Evolutionary conservation across 37 sponge, comb jelly and placozoan genomes (phyloP), one percentile per base, ranked within the genome.

Genomic region (Dysidea cf. avara): DNA sequence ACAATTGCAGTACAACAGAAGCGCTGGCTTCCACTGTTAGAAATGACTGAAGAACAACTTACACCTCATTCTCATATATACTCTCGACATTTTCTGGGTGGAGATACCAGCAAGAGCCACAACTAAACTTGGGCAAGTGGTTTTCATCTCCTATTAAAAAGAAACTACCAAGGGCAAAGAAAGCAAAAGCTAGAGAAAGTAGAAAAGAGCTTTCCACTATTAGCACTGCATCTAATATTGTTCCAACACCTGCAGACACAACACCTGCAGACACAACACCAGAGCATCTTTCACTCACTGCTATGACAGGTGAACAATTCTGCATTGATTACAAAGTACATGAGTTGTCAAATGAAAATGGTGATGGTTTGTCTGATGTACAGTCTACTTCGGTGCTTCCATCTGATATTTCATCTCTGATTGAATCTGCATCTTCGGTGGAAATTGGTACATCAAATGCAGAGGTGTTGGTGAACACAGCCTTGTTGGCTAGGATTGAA

Each of bases 101-200:
- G 58, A 32, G 68, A 74, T 26, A 14, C 49, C 16, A 61, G 16
- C 62, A 81, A 29, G 56, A 56, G 28, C 82, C 75, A 34, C 67
- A 70, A 29, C 26, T 65, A 22, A 74, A 32, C 17, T 33, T 74
- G 26, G 82, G 80, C 28, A 79, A 68, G 36, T 24, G 80, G 21
- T 78, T 78, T 68, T 68, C 79, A 26, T 78, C 79, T 37, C 79
- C 69, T 2, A 75, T 75, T 22, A 60, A 43, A 43, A 43, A 75
- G 56, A 38, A 59, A 53, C 22, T 46, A 21, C 48, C 7, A 13
- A 36, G 68, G 21, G 46, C 47, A 67, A 39, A 67, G 46, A 46
- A 47, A 34, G 46, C 48, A 39, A 67, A 16, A 16, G 48, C 7
- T 18, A 39, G 68, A 67, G 46, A 20, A 7, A 26, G 36, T 63